phyloP scores from a whole-genome alignment of 2,113 vertebrate genomes.

The Bungarus multicinctus region DNA sequence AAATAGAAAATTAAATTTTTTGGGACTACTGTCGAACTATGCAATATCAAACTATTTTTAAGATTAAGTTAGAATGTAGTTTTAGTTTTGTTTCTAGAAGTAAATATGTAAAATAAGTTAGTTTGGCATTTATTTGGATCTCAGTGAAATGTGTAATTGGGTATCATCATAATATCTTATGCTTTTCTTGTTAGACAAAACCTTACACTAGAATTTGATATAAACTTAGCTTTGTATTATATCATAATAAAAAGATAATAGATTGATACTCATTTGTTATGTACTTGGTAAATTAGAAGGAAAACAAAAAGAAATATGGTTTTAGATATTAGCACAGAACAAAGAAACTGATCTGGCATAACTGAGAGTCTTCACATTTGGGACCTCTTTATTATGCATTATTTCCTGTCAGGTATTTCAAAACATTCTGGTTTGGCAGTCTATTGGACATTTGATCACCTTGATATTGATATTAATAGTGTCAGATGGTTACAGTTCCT shows the following conservation, averaged over 20 bases:
- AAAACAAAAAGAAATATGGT: conserved; percentile 8
- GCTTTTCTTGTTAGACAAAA: neutral
- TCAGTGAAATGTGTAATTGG: neutral
- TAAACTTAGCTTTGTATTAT: conserved; percentile 3
- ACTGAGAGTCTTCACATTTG: conserved; percentile 11
- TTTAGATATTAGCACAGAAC: neutral
- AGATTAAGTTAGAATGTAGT: neutral
- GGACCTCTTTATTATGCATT: neutral
- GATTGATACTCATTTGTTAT: conserved; percentile 1
- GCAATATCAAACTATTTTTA: neutral
- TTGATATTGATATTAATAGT: conserved; percentile 9
- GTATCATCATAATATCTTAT: neutral
- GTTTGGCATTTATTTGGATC: conserved; percentile 10
- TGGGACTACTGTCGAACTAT: neutral
- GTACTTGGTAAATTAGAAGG: conserved; percentile 18
- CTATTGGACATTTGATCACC: neutral
- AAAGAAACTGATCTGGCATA: neutral
- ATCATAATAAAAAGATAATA: conserved; percentile 37
- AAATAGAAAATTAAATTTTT: neutral
- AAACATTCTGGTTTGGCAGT: neutral
- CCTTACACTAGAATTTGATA: neutral
- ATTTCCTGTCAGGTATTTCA: neutral
- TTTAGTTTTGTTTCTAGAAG: neutral
- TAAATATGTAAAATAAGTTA: neutral
- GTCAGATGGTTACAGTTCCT: neutral